Evolutionary conservation across 2,888 invertebrate species (phyloP).

Genomic region (Augochlorella aurata): DNA sequence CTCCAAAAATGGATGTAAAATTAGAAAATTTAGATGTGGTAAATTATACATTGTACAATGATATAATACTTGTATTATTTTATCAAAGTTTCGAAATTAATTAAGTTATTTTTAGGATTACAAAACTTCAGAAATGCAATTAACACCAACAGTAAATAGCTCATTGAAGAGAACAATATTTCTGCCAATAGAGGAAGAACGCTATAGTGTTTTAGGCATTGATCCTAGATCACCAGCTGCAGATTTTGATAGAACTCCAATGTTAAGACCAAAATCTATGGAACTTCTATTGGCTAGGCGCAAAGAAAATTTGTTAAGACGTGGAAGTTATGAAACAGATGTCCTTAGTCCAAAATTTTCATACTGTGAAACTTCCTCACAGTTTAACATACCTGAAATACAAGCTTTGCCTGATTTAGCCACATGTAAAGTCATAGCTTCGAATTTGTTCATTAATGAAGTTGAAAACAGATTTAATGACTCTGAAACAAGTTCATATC

Average conservation of each 20-base stretch:
- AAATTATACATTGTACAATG: constrained; percentile 32
- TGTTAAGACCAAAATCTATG: constrained; percentile 69
- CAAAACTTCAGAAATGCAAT: background rate
- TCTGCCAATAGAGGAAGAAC: constrained; percentile 45
- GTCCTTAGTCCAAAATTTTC: constrained; percentile 52
- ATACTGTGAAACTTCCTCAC: constrained; percentile 71
- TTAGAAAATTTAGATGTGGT: constrained; percentile 68
- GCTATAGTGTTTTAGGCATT: constrained; percentile 55
- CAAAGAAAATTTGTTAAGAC: constrained; percentile 50
- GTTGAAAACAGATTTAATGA: background rate
- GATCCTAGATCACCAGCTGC: constrained; percentile 78
- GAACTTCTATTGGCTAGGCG: constrained; percentile 50
- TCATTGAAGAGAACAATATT: constrained; percentile 32
- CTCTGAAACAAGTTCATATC: constrained; percentile 5
- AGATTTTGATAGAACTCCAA: constrained; percentile 77
- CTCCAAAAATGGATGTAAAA: constrained; percentile 57
- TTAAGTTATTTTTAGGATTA: constrained; percentile 32
- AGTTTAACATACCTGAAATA: constrained; percentile 69
- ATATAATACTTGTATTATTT: background rate
- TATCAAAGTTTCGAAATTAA: background rate
- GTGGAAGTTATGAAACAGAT: constrained; percentile 52
- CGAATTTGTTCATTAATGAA: constrained; percentile 8
- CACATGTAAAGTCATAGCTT: background rate
- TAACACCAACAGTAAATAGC: constrained; percentile 33
- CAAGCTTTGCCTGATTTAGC: constrained; percentile 66